Percentiles rank a stretch among this genome's conserved stretches.
Evolutionary conservation across 1,140 invertebrate species (phyloP).

Genomic region (Mamestra configurata): DNA sequence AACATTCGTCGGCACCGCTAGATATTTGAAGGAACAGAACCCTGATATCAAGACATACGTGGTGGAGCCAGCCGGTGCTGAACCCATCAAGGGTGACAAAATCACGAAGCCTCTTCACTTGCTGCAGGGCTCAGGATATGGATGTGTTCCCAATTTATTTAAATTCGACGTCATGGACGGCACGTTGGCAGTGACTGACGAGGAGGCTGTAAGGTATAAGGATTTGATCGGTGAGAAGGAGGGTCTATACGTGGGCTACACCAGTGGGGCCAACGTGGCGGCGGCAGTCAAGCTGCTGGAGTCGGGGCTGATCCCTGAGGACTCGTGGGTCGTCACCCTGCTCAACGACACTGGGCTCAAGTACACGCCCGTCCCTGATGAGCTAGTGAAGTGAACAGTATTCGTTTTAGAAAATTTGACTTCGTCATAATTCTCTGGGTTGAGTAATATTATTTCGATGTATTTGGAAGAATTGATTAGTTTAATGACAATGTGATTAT

Average conservation of each 20-base stretch:
- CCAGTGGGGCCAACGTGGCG: conserved; percentile 80
- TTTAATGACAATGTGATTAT: background rate
- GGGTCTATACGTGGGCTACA: conserved; percentile 82
- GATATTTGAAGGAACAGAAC: conserved; percentile 80
- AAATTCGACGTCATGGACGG: conserved; percentile 76
- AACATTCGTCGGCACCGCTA: conserved; percentile 76
- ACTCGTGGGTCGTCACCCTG: conserved; percentile 80
- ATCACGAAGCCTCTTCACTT: conserved; percentile 81
- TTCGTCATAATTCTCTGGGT: background rate
- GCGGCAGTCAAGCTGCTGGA: conserved; percentile 78
- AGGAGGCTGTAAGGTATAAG: conserved; percentile 77
- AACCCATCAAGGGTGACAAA: conserved; percentile 74
- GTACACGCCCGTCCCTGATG: conserved; percentile 70
- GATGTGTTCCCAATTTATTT: conserved; percentile 77
- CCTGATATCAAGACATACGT: conserved; percentile 73
- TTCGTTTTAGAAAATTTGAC: background rate
- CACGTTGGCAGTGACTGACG: conserved; percentile 74
- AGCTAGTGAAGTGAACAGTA: conserved; percentile 45
- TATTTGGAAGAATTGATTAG: background rate
- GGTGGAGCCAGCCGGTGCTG: conserved; percentile 77
- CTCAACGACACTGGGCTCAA: conserved; percentile 81
- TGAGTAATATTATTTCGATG: background rate
- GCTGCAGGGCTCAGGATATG: conserved; percentile 82
- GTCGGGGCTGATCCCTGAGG: conserved; percentile 71
- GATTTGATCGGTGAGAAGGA: conserved; percentile 79